Base-by-base conservation (phyloP, 2,888 invertebrate species). In the Lasioglossum marginatum region DNA sequence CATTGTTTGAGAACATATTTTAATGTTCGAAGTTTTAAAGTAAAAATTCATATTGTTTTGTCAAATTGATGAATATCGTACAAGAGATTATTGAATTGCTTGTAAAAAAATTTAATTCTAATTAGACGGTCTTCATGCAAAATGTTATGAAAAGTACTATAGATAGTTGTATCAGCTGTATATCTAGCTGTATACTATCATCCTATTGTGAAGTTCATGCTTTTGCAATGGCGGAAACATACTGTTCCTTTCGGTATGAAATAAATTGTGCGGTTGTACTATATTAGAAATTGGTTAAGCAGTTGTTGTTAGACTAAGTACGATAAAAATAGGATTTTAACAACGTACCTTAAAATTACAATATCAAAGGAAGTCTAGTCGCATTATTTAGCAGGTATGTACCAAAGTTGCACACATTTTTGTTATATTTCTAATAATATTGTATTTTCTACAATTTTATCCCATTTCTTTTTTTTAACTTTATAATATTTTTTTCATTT, bases 151-250 rank as follows among this genome's bases (percentile, higher is more conserved):
- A 27, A 27, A 43, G 4, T 34, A 34, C 34, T 66, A 19, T 8
- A 66, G n/a, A n/a, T n/a, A n/a, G n/a, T n/a, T n/a, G n/a, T n/a
- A n/a, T n/a, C n/a, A n/a, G n/a, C n/a, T n/a, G n/a, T n/a, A n/a
- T n/a, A n/a, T n/a, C n/a, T 31, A 70, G 4, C 4, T 43, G 14
- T 12, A 16, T n/a, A n/a, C n/a, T 52, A 16, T 23, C 12, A 19
- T 31, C 66, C 14, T 52, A 63, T 84, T 84, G 19, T 48, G 16
- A 66, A 48, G 66, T 60, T 40, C 40, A 60, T 81, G 74, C 37
- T 77, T 85, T 66, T 37, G 75, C 71, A 81, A 86, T 81, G 86
- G 86, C 86, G 86, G 81, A 81, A 48, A 66, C 40, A 23, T 60
- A 66, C 27, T 27, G 23, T 45, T 60, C 10, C 19, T 31, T n/a